phyloP scores from a whole-genome alignment of 2,797 vertebrate species.

The Enteromius afrohamiltoni region DNA sequence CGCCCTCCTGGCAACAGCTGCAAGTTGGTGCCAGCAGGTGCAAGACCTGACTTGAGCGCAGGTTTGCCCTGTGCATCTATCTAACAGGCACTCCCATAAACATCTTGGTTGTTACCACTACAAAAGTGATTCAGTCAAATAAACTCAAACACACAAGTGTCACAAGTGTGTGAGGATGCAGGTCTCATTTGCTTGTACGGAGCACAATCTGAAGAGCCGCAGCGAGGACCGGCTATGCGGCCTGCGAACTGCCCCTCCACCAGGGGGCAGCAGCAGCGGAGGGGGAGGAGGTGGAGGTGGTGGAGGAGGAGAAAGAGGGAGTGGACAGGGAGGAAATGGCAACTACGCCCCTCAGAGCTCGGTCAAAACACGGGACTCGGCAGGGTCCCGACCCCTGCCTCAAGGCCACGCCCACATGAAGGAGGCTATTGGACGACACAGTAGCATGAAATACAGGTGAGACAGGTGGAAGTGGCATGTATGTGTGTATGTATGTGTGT shows the following conservation, averaged over 20 bases:
- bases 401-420: conserved; percentile 84
- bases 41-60: conserved; percentile 25
- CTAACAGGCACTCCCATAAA: background rate
- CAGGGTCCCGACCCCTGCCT: conserved; percentile 68
- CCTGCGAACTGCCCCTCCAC: conserved; percentile 80
- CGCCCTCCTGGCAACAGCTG: conserved; percentile 24
- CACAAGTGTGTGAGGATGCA: conserved; percentile 70
- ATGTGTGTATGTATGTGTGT: conserved; percentile 3
- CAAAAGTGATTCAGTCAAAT: background rate
- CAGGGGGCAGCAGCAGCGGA: conserved; percentile 74
- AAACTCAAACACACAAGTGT: conserved; percentile 1
- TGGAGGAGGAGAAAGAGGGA: conserved; percentile 67
- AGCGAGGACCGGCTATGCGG: conserved; percentile 83
- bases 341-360: conserved; percentile 74
- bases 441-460: conserved; percentile 84
- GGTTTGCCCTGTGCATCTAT: background rate
- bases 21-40: conserved; percentile 37
- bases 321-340: conserved; percentile 77
- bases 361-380: conserved; percentile 74
- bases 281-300: conserved; percentile 51
- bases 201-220: conserved; percentile 85
- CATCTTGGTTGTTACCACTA: background rate
- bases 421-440: conserved; percentile 81
- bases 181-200: conserved; percentile 84
- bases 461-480: conserved; percentile 3